Evolutionary conservation across 2,888 invertebrate genomes (phyloP), one percentile per base, ranked within the genome.

Genomic region (Drosophila melanosoma): DNA sequence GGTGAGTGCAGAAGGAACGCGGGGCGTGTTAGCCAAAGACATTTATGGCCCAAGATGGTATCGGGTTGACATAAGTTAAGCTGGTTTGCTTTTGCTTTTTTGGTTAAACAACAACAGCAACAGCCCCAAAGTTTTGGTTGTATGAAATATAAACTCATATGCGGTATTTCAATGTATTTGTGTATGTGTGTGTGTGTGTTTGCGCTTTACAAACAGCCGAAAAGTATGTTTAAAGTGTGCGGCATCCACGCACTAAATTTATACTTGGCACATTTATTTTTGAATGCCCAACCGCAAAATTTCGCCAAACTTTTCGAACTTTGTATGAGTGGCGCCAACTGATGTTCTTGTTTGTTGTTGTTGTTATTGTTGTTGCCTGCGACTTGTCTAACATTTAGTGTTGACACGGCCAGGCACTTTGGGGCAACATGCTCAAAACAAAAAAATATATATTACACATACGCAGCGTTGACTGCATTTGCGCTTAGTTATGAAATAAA

Each of bases 371-470:
- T 69, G 66, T 58, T 67, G 63, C 76, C 23, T 26, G 78, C 73
- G 82, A 82, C 81, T 81, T 84, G 84, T 81, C 82, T 87, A 79
- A 86, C 83, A 92, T 92, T 92, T 90, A 81, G 88, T 91, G 92
- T 91, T 91, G 92, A 92, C 92, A 91, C 88, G 90, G 91, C 90
- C 81, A 87, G 87, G 89, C 91, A 90, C 91, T 91, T 91, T 89
- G 81, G 88, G 26, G 26, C 87, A 91, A 89, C 90, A 90, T 88
- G 86, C 84, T 40, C 20, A 20, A 40, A 20, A 87, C 81, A 82
- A 67, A 66, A 51, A 76, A 26, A 26, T 23, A 79, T 29, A 76
- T 71, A 89, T 79, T 81, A 70, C 87, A 72, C 81, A 78, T 83
- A 75, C 78, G 81, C 48, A 70, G 60, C 71, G 74, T 66, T 54